These are phyloP conservation scores for Carlito syrichta DNA, from an alignment of 2,113 vertebrate species.

Conservation along the genomic window DNA sequence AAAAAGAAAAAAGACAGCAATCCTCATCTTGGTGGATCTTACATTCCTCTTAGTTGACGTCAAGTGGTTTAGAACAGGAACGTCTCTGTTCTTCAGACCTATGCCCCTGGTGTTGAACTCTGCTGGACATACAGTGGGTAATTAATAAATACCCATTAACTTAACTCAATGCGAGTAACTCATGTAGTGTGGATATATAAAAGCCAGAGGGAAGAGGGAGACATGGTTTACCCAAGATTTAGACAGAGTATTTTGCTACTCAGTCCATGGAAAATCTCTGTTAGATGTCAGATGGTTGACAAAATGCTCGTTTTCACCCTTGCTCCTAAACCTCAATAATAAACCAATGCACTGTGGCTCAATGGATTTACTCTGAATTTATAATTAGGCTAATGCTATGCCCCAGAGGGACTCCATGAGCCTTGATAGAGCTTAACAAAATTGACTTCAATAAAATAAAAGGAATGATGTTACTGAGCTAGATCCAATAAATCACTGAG, in stretches of 20 bases:
- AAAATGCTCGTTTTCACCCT: not conserved
- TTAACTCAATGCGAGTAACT: not conserved
- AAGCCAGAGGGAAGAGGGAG: not conserved
- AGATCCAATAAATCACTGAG: conserved; percentile 49
- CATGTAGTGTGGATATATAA: not conserved
- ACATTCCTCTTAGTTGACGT: not conserved
- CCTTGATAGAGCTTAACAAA: conserved; percentile 41
- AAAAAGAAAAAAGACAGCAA: not conserved
- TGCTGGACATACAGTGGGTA: not conserved
- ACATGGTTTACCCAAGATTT: not conserved
- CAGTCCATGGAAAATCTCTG: not conserved
- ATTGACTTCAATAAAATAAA: conserved; percentile 38
- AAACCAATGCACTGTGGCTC: conserved; percentile 12
- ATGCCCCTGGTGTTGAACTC: not conserved
- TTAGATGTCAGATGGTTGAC: not conserved
- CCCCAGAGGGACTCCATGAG: not conserved
- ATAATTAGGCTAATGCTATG: not conserved
- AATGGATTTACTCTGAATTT: conserved; percentile 23
- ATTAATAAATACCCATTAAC: not conserved
- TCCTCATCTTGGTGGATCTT: not conserved
- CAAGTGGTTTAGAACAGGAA: not conserved
- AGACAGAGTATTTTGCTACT: not conserved
- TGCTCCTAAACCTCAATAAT: not conserved
- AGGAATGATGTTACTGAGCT: conserved; percentile 21
- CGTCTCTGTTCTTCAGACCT: not conserved